A percentile compares a stretch with the other conserved stretches of the same genome.
phyloP scores from a whole-genome alignment of 2,113 vertebrate species.

The Dendropsophus ebraccatus region DNA sequence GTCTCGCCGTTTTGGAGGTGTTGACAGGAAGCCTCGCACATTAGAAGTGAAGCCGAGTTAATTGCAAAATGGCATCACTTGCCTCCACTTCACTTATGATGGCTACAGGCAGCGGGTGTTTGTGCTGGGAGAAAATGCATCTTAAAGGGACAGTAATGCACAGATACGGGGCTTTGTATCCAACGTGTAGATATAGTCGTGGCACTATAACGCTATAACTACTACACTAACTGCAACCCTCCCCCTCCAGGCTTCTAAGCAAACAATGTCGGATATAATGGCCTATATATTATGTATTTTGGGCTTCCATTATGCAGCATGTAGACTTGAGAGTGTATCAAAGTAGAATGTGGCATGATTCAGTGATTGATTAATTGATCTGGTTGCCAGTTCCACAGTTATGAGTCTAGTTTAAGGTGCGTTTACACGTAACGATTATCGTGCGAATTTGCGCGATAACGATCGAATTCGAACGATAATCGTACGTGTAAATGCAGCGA shows the following conservation, averaged over 20 bases:
- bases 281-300: no score
- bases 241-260: not conserved
- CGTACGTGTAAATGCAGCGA: no score
- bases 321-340: no score
- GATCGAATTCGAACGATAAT: no score
- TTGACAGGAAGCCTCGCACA: conserved; percentile 33
- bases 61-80: conserved; percentile 21
- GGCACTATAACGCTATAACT: not conserved
- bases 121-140: not conserved
- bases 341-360: no score
- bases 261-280: not conserved
- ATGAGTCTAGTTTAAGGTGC: no score
- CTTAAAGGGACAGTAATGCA: not conserved
- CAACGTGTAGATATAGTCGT: not conserved
- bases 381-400: no score
- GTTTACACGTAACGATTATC: no score
- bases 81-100: not conserved
- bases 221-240: no score
- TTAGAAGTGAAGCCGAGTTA: conserved; percentile 12
- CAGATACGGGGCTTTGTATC: not conserved
- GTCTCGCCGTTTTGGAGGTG: not conserved
- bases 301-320: no score
- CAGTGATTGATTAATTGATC: no score
- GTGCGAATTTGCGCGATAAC: no score
- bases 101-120: not conserved